Conservation (phyloP, 1,140 invertebrate genomes). For the Drosophila bocqueti region DNA sequence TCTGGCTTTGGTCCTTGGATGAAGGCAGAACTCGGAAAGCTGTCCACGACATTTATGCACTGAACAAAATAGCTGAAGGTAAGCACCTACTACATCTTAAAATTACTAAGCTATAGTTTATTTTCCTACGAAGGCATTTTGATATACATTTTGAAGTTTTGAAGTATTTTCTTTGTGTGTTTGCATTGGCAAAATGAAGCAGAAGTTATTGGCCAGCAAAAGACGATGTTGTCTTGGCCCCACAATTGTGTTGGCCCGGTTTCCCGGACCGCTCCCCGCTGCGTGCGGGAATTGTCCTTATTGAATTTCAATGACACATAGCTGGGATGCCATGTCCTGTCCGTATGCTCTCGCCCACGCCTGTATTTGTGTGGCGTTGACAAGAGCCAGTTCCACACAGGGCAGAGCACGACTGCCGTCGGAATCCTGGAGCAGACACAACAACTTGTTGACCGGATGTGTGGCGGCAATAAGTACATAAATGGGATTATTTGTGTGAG, state of each 20-base stretch:
- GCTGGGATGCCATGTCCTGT: constrained; percentile 40
- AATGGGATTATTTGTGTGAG: constrained; percentile 75
- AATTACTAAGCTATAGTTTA: too few relatives aligned
- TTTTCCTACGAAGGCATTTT: too few relatives aligned
- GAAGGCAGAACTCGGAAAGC: constrained; percentile 26
- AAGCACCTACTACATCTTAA: too few relatives aligned
- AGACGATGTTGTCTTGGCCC: constrained; percentile 60
- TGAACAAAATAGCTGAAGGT: neutral
- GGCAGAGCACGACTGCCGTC: constrained; percentile 33
- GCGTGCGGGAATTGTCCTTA: constrained; percentile 66
- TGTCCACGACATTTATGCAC: constrained; percentile 25
- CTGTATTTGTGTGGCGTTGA: constrained; percentile 56
- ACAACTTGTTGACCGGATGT: constrained; percentile 80
- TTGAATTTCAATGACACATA: constrained; percentile 79
- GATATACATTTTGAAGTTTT: neutral
- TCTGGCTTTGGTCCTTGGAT: constrained; percentile 42
- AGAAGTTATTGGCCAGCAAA: constrained; percentile 72
- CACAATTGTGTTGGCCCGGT: constrained; percentile 36
- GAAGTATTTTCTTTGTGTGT: neutral
- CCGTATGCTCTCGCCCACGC: constrained; percentile 38
- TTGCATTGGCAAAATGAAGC: constrained; percentile 56
- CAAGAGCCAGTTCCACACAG: constrained; percentile 49
- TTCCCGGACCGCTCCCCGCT: constrained; percentile 8
- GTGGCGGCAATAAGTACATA: constrained; percentile 77
- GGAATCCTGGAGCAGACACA: constrained; percentile 51